Percentiles rank a stretch among this genome's conserved stretches.
Conservation (phyloP, 2,888 invertebrate genomes). For the Eueremaeus valkanovi region DNA sequence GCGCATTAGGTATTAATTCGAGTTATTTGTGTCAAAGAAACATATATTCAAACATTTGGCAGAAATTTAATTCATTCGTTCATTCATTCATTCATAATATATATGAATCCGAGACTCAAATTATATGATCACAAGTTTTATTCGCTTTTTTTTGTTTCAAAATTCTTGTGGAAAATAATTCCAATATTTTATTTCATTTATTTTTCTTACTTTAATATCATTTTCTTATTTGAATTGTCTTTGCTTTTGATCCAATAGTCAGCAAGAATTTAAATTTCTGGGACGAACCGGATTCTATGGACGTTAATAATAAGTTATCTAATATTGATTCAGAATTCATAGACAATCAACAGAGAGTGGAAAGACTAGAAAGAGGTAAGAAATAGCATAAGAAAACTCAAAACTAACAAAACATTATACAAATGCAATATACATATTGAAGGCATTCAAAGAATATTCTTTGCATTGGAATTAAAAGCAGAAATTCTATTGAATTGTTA, state of each 20-base stretch:
- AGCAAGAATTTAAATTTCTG: not conserved
- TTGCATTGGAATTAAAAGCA: too few relatives aligned
- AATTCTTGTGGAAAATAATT: not conserved
- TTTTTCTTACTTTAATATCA: not conserved
- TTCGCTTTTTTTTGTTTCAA: not conserved
- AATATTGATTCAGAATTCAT: conserved; percentile 7
- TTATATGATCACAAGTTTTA: not conserved
- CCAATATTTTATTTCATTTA: not conserved
- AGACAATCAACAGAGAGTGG: conserved; percentile 7
- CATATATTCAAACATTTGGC: not conserved
- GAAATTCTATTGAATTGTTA: too few relatives aligned
- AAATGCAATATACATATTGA: too few relatives aligned
- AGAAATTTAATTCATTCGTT: not conserved
- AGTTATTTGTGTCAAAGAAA: not conserved
- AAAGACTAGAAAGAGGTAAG: conserved; percentile 9
- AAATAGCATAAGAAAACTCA: too few relatives aligned
- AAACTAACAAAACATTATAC: too few relatives aligned
- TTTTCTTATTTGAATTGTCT: not conserved
- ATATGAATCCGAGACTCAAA: not conserved
- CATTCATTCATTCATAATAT: not conserved
- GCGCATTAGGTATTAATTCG: not conserved
- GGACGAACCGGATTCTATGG: not conserved
- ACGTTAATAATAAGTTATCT: not conserved
- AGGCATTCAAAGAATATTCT: too few relatives aligned
- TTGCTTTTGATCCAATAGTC: not conserved